phyloP scores from a whole-genome alignment of 2,797 vertebrate species.

The Vireo griseus region DNA sequence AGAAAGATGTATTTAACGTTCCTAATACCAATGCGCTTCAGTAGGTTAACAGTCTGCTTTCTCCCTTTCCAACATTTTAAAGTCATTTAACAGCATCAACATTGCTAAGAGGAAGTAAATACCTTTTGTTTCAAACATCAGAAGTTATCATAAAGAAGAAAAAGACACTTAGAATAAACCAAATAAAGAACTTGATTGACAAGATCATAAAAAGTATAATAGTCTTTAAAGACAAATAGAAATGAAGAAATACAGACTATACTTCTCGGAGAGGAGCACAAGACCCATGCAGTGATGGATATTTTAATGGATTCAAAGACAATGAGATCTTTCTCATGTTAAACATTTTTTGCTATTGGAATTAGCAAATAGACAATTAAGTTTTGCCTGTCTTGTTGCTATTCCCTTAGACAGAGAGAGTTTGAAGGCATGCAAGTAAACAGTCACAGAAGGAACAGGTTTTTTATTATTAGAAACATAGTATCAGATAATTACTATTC shows the following conservation, averaged over 20 bases:
- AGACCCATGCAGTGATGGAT: neutral
- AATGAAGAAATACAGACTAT: neutral
- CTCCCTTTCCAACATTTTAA: neutral
- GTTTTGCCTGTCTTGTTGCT: neutral
- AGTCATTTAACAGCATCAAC: neutral
- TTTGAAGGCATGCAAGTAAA: neutral
- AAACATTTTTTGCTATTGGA: neutral
- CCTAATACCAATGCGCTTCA: neutral
- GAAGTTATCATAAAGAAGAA: neutral
- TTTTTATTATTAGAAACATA: neutral
- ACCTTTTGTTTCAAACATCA: neutral
- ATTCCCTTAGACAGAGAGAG: neutral
- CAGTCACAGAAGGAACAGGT: neutral
- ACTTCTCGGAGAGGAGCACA: neutral
- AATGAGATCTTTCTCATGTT: neutral
- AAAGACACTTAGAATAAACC: neutral
- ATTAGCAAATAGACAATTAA: neutral
- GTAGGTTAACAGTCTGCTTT: neutral
- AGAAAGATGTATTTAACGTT: neutral
- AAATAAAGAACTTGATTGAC: neutral
- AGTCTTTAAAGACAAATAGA: neutral
- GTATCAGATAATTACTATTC: neutral
- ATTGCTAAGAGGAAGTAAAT: neutral
- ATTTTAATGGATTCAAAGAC: neutral
- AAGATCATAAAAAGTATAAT: neutral